These are phyloP conservation scores for Enteromius afrohamiltoni DNA, from an alignment of 2,797 vertebrate species.

Conservation along the genomic window DNA sequence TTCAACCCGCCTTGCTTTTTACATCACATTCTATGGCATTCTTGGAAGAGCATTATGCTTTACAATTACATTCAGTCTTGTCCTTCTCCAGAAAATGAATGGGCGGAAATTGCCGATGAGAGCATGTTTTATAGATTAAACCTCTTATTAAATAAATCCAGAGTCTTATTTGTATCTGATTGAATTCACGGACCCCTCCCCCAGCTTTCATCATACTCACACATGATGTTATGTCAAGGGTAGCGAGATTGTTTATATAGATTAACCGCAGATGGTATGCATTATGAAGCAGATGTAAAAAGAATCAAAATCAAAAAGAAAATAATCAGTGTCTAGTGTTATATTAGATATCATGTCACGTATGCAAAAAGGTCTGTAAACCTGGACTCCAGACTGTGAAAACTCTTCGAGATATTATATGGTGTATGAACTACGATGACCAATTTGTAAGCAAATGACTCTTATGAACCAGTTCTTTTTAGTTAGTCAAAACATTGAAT, in stretches of 20 bases:
- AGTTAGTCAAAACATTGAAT: not conserved
- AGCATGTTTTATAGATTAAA: constrained; percentile 51
- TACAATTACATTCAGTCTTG: constrained; percentile 50
- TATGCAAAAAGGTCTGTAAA: not conserved
- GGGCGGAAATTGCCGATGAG: constrained; percentile 36
- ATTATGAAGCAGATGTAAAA: not conserved
- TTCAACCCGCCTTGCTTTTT: constrained; percentile 42
- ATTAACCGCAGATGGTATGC: not conserved
- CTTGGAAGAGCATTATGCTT: constrained; percentile 42
- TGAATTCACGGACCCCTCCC: constrained; percentile 23
- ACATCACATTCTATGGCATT: constrained; percentile 52
- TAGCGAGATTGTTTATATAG: not conserved
- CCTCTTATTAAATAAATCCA: constrained; percentile 34
- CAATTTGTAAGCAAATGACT: not conserved
- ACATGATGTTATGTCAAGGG: not conserved
- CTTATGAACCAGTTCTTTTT: not conserved
- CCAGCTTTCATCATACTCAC: not conserved
- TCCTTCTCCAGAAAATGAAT: constrained; percentile 48
- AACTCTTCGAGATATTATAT: not conserved
- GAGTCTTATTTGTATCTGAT: constrained; percentile 5
- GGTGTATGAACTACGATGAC: not conserved
- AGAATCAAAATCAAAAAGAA: too few species aligned
- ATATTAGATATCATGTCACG: constrained; percentile 12
- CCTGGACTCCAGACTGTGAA: not conserved
- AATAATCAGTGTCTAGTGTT: not conserved